These are phyloP conservation scores for Ornithoptera alexandrae DNA, from an alignment of 2,888 invertebrate species.

Conservation along the genomic window DNA sequence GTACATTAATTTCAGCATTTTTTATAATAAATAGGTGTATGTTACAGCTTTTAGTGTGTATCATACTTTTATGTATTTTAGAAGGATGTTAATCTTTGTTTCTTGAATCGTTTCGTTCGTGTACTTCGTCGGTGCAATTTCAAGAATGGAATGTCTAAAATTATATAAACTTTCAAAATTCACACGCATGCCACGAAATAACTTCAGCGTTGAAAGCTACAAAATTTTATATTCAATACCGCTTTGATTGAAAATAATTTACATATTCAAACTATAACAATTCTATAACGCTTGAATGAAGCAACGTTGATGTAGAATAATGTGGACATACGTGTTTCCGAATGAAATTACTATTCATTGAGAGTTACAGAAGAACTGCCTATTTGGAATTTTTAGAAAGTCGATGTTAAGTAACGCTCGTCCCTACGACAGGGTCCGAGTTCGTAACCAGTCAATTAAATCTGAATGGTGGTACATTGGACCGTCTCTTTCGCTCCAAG, in stretches of 20 bases:
- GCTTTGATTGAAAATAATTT: conserved; percentile 11
- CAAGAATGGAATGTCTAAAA: neutral
- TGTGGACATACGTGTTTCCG: conserved; percentile 40
- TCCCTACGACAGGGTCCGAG: conserved; percentile 74
- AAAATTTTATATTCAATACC: conserved; percentile 7
- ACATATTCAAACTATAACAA: conserved; percentile 23
- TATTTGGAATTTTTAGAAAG: conserved; percentile 74
- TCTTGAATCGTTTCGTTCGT: conserved; percentile 46
- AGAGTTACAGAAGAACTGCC: conserved; percentile 53
- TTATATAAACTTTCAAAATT: neutral
- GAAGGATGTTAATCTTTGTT: conserved; percentile 65
- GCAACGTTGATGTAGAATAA: conserved; percentile 16
- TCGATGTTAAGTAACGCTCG: conserved; percentile 70
- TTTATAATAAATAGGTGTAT: conserved; percentile 50
- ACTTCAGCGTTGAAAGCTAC: neutral
- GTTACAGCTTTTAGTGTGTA: conserved; percentile 58
- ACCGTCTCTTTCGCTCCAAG: conserved; percentile 68
- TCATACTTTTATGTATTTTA: conserved; percentile 71
- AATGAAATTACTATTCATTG: conserved; percentile 56
- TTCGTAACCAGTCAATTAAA: conserved; percentile 78
- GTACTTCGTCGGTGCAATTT: too few relatives aligned
- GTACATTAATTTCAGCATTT: conserved; percentile 41
- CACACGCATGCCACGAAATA: neutral
- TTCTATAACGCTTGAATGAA: conserved; percentile 21
- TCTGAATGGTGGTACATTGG: conserved; percentile 70